Evolutionary conservation across 2,888 invertebrate genomes (phyloP).

Genomic region (Heteropelma amictum): DNA sequence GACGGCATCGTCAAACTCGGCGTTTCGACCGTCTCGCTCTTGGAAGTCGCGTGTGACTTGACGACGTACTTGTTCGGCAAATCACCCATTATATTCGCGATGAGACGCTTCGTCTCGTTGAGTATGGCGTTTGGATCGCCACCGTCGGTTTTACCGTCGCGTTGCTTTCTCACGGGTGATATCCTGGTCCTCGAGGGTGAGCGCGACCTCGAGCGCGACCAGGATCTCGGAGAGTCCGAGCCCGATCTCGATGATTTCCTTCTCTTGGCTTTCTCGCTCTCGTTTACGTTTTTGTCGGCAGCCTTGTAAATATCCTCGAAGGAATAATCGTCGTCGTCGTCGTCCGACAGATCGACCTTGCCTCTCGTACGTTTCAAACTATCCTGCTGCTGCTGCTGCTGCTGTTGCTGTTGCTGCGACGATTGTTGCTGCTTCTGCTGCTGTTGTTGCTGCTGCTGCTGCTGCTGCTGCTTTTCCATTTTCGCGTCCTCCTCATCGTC

Average conservation of each 20-base stretch:
- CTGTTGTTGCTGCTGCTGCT: too few species aligned
- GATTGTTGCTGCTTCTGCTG: background rate
- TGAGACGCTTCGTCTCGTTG: conserved; percentile 81
- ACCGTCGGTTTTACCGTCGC: conserved; percentile 68
- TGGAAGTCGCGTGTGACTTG: conserved; percentile 66
- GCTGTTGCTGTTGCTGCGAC: conserved; percentile 42
- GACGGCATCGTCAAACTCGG: too few species aligned
- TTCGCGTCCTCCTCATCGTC: conserved; percentile 71
- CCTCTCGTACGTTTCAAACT: conserved; percentile 66
- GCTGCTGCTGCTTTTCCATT: conserved; percentile 36
- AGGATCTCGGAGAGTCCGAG: conserved; percentile 67
- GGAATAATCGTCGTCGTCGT: conserved; percentile 88
- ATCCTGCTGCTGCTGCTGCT: conserved; percentile 41
- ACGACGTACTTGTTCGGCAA: conserved; percentile 77
- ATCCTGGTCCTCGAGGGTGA: conserved; percentile 65
- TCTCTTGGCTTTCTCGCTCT: conserved; percentile 82
- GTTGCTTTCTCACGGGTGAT: conserved; percentile 45
- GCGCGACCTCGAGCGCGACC: conserved; percentile 70
- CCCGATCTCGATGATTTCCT: conserved; percentile 72
- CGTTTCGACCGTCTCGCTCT: conserved; percentile 25
- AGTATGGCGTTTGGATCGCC: conserved; percentile 77
- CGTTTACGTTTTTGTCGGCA: conserved; percentile 86
- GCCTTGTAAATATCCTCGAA: conserved; percentile 90
- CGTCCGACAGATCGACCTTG: conserved; percentile 81
- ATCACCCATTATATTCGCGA: conserved; percentile 83